These are phyloP conservation scores for Eulemur albifrons DNA, from an alignment of 2,797 vertebrate species.

Conservation along the genomic window DNA sequence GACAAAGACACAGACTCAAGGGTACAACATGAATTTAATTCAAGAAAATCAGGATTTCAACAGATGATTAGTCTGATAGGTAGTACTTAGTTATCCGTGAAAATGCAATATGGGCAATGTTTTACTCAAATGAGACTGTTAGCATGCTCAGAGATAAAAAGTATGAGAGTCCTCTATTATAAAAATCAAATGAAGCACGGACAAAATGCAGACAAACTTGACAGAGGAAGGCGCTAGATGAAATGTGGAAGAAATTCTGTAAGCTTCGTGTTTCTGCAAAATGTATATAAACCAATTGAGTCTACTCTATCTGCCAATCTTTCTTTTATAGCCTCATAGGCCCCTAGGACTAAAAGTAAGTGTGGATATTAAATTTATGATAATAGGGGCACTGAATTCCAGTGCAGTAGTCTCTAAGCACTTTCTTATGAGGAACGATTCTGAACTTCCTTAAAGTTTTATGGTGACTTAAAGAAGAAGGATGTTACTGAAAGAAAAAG, in stretches of 20 bases:
- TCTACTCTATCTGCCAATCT: background rate
- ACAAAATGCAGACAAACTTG: background rate
- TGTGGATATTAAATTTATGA: conserved; percentile 27
- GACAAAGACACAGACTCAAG: background rate
- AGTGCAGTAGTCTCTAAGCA: background rate
- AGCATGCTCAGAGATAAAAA: background rate
- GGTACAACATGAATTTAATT: background rate
- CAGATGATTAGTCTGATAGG: background rate
- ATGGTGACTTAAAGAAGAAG: background rate
- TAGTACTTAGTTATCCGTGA: background rate
- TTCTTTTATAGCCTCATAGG: background rate
- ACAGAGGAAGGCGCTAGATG: fast-evolving
- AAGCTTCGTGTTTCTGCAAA: background rate
- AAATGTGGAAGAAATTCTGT: background rate
- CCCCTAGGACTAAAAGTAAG: background rate
- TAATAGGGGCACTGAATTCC: background rate
- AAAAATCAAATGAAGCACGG: background rate
- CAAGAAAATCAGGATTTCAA: conserved; percentile 8
- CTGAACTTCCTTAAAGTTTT: conserved; percentile 29
- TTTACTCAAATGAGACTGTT: background rate
- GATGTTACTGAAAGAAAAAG: background rate
- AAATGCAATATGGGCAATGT: conserved; percentile 13
- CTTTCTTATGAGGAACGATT: background rate
- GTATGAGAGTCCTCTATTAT: background rate
- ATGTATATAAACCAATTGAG: background rate